These are phyloP conservation scores for Trachymyrmex septentrionalis DNA, from an alignment of 1,140 invertebrate species.

Conservation along the genomic window DNA sequence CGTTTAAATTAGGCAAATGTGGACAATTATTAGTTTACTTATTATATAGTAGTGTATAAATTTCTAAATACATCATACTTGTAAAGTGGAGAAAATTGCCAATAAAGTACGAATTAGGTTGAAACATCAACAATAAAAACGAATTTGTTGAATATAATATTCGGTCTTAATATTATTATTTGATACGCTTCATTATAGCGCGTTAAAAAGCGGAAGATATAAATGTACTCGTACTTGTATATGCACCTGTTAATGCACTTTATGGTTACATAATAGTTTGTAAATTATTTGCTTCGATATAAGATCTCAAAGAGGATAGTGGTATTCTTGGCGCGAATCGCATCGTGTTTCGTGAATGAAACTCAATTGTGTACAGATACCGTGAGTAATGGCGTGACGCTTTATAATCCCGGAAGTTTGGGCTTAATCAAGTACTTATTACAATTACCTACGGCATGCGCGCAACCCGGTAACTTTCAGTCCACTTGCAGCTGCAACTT, in stretches of 20 bases:
- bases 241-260: not conserved
- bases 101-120: not conserved
- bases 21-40: conserved; percentile 2
- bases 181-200: not conserved
- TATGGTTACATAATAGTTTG: conserved; percentile 48
- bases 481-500: conserved; percentile 62
- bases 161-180: not conserved
- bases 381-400: conserved; percentile 49
- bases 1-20: not conserved
- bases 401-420: conserved; percentile 63
- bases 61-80: not conserved
- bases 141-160: not conserved
- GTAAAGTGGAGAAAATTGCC: not conserved
- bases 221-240: not conserved
- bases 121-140: not conserved
- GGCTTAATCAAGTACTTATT: conserved; percentile 74
- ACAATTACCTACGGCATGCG: conserved; percentile 61
- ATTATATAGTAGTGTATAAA: not conserved
- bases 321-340: not conserved
- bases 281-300: conserved; percentile 59
- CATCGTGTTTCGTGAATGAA: conserved; percentile 33
- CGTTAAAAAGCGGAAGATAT: not conserved
- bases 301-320: conserved; percentile 62
- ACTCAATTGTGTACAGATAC: conserved; percentile 49
- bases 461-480: conserved; percentile 45